Evolutionary conservation across 1,140 invertebrate species (phyloP), one percentile per base, ranked within the genome.

Genomic region (Babylonia areolata): DNA sequence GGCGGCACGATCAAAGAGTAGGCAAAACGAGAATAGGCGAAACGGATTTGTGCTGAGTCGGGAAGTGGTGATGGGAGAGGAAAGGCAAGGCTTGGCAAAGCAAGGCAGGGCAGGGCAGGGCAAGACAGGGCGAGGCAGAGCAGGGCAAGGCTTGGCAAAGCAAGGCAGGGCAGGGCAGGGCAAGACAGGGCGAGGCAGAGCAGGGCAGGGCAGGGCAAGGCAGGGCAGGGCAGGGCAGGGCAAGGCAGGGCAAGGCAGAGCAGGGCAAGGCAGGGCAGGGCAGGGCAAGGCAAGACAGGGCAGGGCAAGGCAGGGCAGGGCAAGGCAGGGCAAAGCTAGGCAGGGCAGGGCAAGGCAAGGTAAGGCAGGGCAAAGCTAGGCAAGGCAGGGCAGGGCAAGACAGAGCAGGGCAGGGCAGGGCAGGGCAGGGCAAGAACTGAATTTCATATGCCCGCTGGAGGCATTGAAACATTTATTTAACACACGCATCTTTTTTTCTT

Each of bases 251-350:
- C 77, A 79, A 37, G 77, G 77, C 77, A 79, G 77, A 37, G 35
- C 77, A 79, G 77, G 77, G 77, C 77, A 79, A 37, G 77, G 77
- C 77, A 79, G 77, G 77, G 77, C 37, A 79, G 77, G 77, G 77
- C 77, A 79, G 77, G 77, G 77, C 77, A 79, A 37, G 77, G 77
- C 77, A 79, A 37, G 77, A 37, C 77, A 79, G 77, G 35, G 77
- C 77, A 79, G 35, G 77, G 77, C 77, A 79, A 37, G 77, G 77
- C 77, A 79, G 77, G 77, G 77, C n/a, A 79, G 35, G 77, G 42
- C 77, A 79, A 37, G 77, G 77, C n/a, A 79, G 77, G 77, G 77
- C 77, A 85, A 46, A 46, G 37, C 35, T 40, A 11, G 73, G 73
- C n/a, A n/a, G n/a, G n/a, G n/a, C n/a, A n/a, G n/a, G n/a, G n/a